A percentile compares a stretch with the other conserved stretches of the same genome.
These are phyloP conservation scores for Caenorhabditis sulstoni DNA, from an alignment of 2,888 invertebrate species.

Conservation along the genomic window DNA sequence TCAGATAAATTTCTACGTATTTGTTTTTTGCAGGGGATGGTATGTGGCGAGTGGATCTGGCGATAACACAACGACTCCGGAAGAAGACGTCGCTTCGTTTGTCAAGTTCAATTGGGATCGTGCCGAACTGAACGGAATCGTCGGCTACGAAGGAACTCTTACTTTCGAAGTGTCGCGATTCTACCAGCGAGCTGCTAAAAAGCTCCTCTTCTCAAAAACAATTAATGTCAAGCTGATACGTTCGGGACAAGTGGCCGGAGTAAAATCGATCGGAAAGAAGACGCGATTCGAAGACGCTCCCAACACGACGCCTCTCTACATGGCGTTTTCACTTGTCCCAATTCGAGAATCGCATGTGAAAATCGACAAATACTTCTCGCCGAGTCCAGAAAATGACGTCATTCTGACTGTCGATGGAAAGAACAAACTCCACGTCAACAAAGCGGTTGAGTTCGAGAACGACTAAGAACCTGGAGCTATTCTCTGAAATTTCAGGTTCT, in stretches of 20 bases:
- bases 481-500: constrained; percentile 8
- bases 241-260: no score
- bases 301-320: not conserved
- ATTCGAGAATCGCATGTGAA: not conserved
- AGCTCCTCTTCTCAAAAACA: no score
- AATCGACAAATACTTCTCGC: not conserved
- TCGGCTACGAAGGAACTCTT: constrained; percentile 7
- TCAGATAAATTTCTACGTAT: no score
- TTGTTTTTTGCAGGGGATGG: constrained; percentile 4
- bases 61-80: constrained; percentile 1
- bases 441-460: not conserved
- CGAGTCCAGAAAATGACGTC: constrained; percentile 5
- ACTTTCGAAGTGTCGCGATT: not conserved
- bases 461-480: not conserved
- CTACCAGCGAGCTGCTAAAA: no score
- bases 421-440: constrained; percentile 11
- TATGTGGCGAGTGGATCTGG: not conserved
- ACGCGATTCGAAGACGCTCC: no score
- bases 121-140: constrained; percentile 1
- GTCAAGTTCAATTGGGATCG: constrained; percentile 7
- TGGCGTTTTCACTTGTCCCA: not conserved
- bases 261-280: no score
- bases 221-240: no score
- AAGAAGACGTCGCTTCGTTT: constrained; percentile 6
- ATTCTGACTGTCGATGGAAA: constrained; percentile 4